These are phyloP conservation scores for Myiopsitta monachus DNA, from an alignment of 2,113 vertebrate genomes.

Conservation along the genomic window DNA sequence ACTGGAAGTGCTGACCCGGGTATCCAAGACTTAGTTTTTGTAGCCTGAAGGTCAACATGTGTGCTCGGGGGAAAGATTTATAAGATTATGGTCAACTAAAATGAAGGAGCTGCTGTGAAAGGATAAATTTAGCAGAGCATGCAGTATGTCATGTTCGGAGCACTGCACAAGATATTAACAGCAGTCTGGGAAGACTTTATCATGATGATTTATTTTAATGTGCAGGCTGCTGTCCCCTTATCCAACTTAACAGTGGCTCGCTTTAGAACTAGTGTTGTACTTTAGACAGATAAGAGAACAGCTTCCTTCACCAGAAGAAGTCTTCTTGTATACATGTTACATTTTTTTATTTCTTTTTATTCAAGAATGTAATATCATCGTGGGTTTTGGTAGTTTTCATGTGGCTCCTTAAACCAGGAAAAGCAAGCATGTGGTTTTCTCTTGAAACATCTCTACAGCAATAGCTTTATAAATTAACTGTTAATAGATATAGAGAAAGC, in stretches of 20 bases:
- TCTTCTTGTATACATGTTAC: background rate
- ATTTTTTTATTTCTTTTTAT: background rate
- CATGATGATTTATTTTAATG: constrained; percentile 4
- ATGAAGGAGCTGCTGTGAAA: constrained; percentile 24
- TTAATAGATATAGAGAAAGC: background rate
- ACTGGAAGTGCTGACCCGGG: background rate
- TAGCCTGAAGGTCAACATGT: constrained; percentile 31
- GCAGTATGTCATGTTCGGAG: background rate
- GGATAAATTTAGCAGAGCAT: background rate
- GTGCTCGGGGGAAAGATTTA: background rate
- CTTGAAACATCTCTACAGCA: background rate
- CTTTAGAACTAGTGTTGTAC: background rate
- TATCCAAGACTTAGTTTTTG: background rate
- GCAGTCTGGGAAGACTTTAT: background rate
- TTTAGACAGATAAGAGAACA: background rate
- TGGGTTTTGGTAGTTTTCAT: background rate
- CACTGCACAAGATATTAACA: constrained; percentile 13
- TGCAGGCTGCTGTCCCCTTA: background rate
- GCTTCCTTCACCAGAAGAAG: background rate
- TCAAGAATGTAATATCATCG: background rate
- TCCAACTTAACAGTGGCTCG: background rate
- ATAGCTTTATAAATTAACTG: background rate
- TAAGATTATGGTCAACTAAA: background rate
- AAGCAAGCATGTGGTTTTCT: background rate
- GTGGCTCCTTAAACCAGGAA: background rate